Percentiles rank a stretch among this genome's conserved stretches.
These are phyloP conservation scores for Oligia latruncula DNA, from an alignment of 2,888 invertebrate species.

Conservation along the genomic window DNA sequence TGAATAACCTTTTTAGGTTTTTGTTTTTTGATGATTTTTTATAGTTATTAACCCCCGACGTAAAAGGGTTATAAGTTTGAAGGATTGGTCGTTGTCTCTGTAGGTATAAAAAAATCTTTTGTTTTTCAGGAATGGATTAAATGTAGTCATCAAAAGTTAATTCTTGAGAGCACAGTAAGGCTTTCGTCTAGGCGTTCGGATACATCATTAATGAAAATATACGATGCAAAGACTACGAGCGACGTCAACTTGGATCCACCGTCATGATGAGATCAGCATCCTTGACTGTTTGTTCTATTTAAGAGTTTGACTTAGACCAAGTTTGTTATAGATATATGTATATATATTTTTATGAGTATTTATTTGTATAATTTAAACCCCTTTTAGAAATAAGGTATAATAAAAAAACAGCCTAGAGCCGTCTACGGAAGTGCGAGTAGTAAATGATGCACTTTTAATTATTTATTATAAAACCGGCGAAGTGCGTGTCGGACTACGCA, in stretches of 20 bases:
- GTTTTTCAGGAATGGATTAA: conserved; percentile 57
- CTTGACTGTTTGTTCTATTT: conserved; percentile 35
- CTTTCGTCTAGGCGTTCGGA: conserved; percentile 23
- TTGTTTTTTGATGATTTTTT: background rate
- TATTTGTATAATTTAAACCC: conserved; percentile 5
- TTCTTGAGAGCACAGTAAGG: background rate
- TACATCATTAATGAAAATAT: conserved; percentile 30
- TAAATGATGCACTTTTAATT: background rate
- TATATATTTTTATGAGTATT: conserved; percentile 24
- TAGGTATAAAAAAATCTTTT: background rate
- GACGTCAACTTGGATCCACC: background rate
- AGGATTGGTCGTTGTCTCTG: background rate
- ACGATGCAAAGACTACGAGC: conserved; percentile 19
- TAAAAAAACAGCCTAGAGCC: background rate
- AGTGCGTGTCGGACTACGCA: too few species aligned
- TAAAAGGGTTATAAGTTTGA: background rate
- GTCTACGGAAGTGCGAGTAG: background rate
- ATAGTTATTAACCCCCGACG: background rate
- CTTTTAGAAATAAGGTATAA: background rate
- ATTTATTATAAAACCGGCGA: too few species aligned
- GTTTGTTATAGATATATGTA: conserved; percentile 47
- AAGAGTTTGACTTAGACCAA: conserved; percentile 51
- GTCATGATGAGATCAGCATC: conserved; percentile 4
- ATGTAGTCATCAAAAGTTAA: conserved; percentile 47
- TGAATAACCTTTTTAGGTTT: background rate